These are phyloP conservation scores for Cliona cf. orientalis DNA, from an alignment of 37 sponge, comb jelly and placozoan genomes.

Conservation along the genomic window DNA sequence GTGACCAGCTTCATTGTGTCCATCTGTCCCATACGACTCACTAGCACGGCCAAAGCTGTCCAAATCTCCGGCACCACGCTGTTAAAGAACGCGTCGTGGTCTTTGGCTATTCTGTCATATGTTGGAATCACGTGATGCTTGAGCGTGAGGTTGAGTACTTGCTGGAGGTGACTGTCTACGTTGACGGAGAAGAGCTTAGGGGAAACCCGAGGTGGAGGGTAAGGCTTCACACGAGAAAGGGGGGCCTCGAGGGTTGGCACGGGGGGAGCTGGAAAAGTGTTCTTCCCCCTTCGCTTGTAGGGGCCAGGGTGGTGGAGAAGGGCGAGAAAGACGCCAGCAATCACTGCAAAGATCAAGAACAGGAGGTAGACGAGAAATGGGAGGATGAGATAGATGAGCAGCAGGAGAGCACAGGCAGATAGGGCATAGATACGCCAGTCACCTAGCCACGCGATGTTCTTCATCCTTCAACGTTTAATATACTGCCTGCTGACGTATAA, in stretches of 20 bases:
- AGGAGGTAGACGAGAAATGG: slow-evolving; percentile 48
- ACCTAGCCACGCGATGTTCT: no score
- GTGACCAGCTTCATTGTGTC: slow-evolving; percentile 66
- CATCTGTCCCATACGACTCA: slow-evolving; percentile 42
- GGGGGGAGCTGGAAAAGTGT: slow-evolving; percentile 37
- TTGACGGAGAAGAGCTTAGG: slow-evolving; percentile 35
- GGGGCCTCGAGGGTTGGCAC: slow-evolving; percentile 1
- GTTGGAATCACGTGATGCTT: slow-evolving; percentile 55
- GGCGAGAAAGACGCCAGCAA: slow-evolving; percentile 30
- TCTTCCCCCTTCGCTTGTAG: slow-evolving; percentile 45
- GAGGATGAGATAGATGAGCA: slow-evolving; percentile 7
- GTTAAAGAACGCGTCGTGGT: slow-evolving; percentile 56
- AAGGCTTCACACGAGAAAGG: slow-evolving; percentile 32
- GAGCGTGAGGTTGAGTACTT: slow-evolving; percentile 47
- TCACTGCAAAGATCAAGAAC: slow-evolving; percentile 20
- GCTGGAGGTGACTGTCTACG: slow-evolving; percentile 36
- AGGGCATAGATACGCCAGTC: no score
- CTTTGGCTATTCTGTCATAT: slow-evolving; percentile 35
- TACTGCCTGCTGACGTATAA: no score
- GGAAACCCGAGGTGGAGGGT: slow-evolving; percentile 28
- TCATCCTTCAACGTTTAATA: no score
- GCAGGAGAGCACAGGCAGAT: no score
- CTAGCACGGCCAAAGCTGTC: slow-evolving; percentile 36
- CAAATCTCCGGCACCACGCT: slow-evolving; percentile 64
- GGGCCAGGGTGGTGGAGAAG: slow-evolving; percentile 41